A percentile compares a stretch with the other conserved stretches of the same genome.
Evolutionary conservation across 1,140 invertebrate genomes (phyloP).

Genomic region (Limonius californicus): DNA sequence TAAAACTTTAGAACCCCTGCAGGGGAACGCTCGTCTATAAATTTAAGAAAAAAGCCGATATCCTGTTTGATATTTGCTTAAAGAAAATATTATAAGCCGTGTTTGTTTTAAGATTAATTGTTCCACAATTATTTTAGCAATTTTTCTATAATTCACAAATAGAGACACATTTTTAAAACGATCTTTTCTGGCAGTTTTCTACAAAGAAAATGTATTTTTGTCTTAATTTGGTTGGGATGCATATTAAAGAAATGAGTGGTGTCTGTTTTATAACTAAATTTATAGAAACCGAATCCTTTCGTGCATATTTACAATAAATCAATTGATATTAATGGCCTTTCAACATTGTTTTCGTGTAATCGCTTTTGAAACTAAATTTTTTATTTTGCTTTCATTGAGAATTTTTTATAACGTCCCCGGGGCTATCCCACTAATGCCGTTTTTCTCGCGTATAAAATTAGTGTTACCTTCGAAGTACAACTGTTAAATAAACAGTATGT

Average conservation of each 20-base stretch:
- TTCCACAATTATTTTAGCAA: not conserved
- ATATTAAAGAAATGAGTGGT: not conserved
- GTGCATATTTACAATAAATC: not conserved
- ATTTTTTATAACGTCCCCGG: too few species aligned
- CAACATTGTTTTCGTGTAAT: conserved; percentile 11
- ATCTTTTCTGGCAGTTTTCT: too few species aligned
- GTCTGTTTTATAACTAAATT: conserved; percentile 6
- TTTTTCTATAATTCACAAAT: not conserved
- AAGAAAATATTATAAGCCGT: not conserved
- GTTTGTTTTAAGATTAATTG: not conserved
- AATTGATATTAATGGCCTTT: conserved; percentile 6
- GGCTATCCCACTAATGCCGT: too few species aligned
- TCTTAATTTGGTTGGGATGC: not conserved
- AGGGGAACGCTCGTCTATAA: not conserved
- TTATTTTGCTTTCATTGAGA: not conserved
- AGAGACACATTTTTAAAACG: too few species aligned
- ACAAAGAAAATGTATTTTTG: too few species aligned
- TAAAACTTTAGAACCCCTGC: not conserved
- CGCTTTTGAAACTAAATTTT: not conserved
- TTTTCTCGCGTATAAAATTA: not conserved
- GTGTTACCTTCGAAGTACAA: not conserved
- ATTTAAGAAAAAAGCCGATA: not conserved
- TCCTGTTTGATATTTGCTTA: not conserved
- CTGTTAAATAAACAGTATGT: not conserved
- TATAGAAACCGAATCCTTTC: not conserved